Base-by-base conservation (phyloP, 2,797 vertebrate species). In the Melanotaenia boesemani region DNA sequence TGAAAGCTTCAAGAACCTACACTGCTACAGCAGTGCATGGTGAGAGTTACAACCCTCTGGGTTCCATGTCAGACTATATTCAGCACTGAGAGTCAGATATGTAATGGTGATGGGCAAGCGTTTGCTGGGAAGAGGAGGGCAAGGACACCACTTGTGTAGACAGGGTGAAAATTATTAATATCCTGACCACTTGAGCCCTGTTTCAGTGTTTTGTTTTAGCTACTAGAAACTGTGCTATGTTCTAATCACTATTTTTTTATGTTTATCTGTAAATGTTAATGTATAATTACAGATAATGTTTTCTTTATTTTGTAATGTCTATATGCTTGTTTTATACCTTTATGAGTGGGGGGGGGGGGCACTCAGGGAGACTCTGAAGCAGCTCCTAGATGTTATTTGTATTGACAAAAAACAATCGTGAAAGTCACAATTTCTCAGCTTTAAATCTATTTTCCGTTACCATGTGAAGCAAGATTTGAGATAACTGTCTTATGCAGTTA, bases 1-100 rank as follows among this genome's bases (percentile, higher is more conserved):
- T 82, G 83, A 85, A 75, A 63, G 74, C 76, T 77, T 79, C 41
- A 44, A 48, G 72, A 73, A 70, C 77, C 68, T 70, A 46, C 18
- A 46, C 63, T 5, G 11, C 61, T 50, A 32, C 63, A 64, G 67
- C 28, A 3, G 39, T 9, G 68, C 73, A 67, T n/a, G 65, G 66
- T 61, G 76, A 72, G 73, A 63, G 28, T 15, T 74, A n/a, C 46
- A 55, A 70, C 78, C 67, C 69, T 46, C 79, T 41, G 63, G 63
- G 68, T 74, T 59, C 52, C 39, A 37, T 78, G 76, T 66, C 56
- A 1, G 65, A 26, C 55, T 26, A 70, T 56, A 59, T 63, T 65
- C 81, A 68, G 67, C 57, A 69, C 44, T 36, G 74, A 74, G 60
- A 72, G 36, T 63, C 50, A 36, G 48, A 60, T 69, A 48, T 79